Evolutionary conservation across 1,140 invertebrate genomes (phyloP).

Genomic region (Heterodera carotae): DNA sequence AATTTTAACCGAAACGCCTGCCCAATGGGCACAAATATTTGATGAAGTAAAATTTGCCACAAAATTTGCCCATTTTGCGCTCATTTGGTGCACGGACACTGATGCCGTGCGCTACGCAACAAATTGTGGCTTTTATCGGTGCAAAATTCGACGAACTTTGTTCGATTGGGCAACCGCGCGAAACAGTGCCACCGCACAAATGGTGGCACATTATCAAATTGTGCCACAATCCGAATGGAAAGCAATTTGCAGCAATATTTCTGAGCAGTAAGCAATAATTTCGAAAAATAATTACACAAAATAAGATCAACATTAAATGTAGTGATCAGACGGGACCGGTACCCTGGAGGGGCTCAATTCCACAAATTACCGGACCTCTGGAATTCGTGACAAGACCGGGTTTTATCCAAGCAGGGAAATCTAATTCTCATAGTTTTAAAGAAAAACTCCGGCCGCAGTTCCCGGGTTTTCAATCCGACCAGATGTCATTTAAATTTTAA

Average conservation of each 20-base stretch:
- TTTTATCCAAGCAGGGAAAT: no score
- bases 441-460: no score
- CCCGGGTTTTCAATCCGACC: no score
- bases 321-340: neutral
- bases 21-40: neutral
- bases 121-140: neutral
- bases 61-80: neutral
- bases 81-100: neutral
- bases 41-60: neutral
- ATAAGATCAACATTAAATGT: neutral
- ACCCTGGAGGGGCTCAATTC: no score
- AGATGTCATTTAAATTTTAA: no score
- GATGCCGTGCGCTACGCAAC: neutral
- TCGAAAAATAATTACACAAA: neutral
- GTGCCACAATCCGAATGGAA: neutral
- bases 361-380: no score
- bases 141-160: neutral
- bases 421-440: no score
- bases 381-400: no score
- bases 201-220: neutral
- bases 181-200: neutral
- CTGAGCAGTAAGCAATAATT: neutral
- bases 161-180: neutral
- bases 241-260: neutral
- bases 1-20: neutral